Conservation (phyloP, 1,140 invertebrate species). For the Rhynchophorus ferrugineus region DNA sequence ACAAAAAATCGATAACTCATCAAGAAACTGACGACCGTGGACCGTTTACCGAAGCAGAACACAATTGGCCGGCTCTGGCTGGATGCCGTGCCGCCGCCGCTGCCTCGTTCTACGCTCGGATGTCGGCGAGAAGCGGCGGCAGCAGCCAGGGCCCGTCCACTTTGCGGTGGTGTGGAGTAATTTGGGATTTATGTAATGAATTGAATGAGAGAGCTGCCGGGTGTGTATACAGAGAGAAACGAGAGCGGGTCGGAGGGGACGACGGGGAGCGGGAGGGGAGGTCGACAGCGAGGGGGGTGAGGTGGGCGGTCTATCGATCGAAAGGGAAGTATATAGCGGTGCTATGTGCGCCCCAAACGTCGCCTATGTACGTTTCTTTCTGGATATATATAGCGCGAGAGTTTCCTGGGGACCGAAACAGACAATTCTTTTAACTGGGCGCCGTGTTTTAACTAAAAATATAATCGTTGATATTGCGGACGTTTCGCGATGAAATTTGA, state of each 20-base stretch:
- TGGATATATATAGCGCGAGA: constrained; percentile 18
- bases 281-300: constrained; percentile 9
- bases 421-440: too few species aligned
- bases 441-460: too few species aligned
- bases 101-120: too few species aligned
- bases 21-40: too few species aligned
- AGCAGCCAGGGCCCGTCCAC: constrained; percentile 16
- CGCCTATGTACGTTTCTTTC: constrained; percentile 22
- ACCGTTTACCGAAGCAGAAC: too few species aligned
- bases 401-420: constrained; percentile 1
- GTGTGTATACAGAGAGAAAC: constrained; percentile 16
- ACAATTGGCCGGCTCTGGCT: neutral
- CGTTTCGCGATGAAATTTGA: too few species aligned
- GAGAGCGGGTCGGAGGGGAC: neutral
- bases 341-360: constrained; percentile 21
- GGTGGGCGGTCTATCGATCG: constrained; percentile 21
- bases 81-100: neutral
- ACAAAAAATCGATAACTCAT: too few species aligned
- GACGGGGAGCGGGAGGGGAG: neutral
- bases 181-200: constrained; percentile 26
- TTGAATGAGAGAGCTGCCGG: constrained; percentile 25
- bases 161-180: constrained; percentile 25
- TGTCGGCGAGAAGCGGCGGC: constrained; percentile 2
- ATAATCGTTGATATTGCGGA: too few species aligned
- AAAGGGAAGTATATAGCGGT: constrained; percentile 13